Evolutionary conservation across 2,797 vertebrate genomes (phyloP).

Genomic region (Potorous gilbertii): DNA sequence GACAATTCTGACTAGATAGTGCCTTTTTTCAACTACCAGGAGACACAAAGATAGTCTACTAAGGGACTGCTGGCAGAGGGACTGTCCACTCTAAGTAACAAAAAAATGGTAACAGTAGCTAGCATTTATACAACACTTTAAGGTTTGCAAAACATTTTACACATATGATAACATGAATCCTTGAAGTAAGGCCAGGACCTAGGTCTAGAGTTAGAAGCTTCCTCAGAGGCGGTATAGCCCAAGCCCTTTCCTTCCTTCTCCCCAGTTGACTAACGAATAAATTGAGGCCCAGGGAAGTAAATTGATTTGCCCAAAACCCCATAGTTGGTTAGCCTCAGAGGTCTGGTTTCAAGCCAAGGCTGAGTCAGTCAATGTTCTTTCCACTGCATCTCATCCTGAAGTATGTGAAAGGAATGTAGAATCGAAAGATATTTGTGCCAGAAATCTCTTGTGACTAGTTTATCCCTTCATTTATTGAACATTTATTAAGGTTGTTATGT

Average conservation of each 20-base stretch:
- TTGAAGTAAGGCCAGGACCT: background rate
- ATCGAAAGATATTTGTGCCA: background rate
- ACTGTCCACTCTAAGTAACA: background rate
- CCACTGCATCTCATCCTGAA: background rate
- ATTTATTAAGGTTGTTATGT: background rate
- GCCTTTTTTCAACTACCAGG: background rate
- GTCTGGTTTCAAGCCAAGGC: background rate
- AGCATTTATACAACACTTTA: background rate
- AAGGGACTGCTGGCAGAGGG: background rate
- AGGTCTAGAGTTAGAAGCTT: background rate
- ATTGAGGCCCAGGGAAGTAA: background rate
- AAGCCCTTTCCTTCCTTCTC: background rate
- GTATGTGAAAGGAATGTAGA: background rate
- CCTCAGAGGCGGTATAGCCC: background rate
- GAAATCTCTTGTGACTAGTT: background rate
- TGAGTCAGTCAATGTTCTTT: background rate
- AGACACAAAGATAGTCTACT: background rate
- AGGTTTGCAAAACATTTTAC: background rate
- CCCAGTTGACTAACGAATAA: background rate
- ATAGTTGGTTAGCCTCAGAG: background rate
- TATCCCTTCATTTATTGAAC: background rate
- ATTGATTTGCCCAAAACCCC: no score
- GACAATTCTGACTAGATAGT: background rate
- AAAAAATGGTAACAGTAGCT: background rate
- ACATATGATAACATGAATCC: background rate